These are phyloP conservation scores for Erythrolamprus reginae DNA, from an alignment of 2,113 vertebrate genomes.

Conservation along the genomic window DNA sequence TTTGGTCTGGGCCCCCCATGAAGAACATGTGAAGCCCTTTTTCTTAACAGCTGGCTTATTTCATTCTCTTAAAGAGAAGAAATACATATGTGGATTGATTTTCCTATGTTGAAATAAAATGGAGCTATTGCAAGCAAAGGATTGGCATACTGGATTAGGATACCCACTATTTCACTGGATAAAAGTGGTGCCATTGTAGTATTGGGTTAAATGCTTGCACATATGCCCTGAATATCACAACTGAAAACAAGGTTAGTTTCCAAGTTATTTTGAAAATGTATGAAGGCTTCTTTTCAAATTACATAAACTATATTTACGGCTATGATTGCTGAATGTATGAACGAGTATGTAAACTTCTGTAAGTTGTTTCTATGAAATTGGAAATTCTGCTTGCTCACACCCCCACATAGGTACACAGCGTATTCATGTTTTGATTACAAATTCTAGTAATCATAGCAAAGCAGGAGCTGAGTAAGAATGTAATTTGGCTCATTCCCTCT, in stretches of 20 bases:
- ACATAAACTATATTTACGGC: conserved; percentile 43
- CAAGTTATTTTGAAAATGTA: conserved; percentile 25
- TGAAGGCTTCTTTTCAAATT: conserved; percentile 42
- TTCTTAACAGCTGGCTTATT: neutral
- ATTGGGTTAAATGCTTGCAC: neutral
- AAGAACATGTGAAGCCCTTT: neutral
- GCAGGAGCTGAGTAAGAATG: neutral
- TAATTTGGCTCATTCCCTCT: neutral
- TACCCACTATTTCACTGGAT: conserved; percentile 1
- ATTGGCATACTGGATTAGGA: no score
- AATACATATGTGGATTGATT: neutral
- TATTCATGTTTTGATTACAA: neutral
- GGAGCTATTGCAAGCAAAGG: neutral
- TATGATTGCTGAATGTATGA: neutral
- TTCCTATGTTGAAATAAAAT: neutral
- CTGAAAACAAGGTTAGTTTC: conserved; percentile 41
- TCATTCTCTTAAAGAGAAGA: neutral
- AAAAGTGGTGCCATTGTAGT: neutral
- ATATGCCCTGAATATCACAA: neutral
- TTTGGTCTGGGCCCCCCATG: neutral
- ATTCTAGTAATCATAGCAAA: neutral
- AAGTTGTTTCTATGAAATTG: neutral
- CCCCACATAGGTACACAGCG: neutral
- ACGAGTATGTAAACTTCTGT: neutral
- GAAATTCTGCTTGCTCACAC: neutral